A percentile compares a stretch with the other conserved stretches of the same genome.
Evolutionary conservation across 2,888 invertebrate genomes (phyloP).

Genomic region (Pollenia angustigena): DNA sequence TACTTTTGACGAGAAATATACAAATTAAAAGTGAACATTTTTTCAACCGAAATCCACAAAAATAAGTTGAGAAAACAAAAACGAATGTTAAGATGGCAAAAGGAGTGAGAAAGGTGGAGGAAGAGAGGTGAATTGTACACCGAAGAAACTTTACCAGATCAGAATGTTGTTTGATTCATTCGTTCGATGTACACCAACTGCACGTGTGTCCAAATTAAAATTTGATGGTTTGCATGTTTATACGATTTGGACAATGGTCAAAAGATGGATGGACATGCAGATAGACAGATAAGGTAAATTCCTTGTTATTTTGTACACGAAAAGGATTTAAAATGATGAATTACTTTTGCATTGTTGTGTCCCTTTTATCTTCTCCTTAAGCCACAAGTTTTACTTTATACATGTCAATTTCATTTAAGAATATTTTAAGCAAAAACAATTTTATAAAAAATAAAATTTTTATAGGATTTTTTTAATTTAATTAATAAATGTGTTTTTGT

Average conservation of each 20-base stretch:
- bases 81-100: conserved; percentile 8
- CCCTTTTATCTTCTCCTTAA: background rate
- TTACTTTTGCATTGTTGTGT: conserved; percentile 36
- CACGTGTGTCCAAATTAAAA: conserved; percentile 56
- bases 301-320: background rate
- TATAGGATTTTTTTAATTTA: background rate
- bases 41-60: conserved; percentile 54
- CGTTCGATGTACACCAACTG: conserved; percentile 6
- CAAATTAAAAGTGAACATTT: conserved; percentile 71
- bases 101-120: conserved; percentile 1
- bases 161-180: background rate
- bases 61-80: background rate
- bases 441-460: background rate
- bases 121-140: background rate
- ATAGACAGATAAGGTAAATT: conserved; percentile 28
- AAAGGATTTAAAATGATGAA: conserved; percentile 65
- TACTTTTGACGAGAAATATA: conserved; percentile 46
- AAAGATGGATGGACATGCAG: background rate
- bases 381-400: background rate
- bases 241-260: conserved; percentile 30
- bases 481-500: no score
- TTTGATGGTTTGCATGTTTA: conserved; percentile 52
- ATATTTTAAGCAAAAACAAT: background rate
- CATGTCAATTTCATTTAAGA: conserved; percentile 49
- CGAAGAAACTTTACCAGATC: conserved; percentile 45